A percentile compares a stretch with the other conserved stretches of the same genome.
Evolutionary conservation across 1,140 invertebrate species (phyloP).

Genomic region (Cydia pomonella): DNA sequence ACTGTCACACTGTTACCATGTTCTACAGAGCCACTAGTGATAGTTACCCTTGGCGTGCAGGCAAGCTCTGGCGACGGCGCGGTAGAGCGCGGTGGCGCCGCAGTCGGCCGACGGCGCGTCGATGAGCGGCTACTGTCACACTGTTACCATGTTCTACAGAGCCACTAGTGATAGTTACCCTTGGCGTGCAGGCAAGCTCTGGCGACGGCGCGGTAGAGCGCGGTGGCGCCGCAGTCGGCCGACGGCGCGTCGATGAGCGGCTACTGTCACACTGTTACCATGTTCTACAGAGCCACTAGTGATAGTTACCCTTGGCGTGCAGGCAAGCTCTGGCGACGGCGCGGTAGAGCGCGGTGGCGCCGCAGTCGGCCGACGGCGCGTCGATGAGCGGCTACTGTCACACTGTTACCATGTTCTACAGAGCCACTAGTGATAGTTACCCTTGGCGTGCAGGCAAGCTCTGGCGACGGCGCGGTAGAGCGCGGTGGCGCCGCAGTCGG

Average conservation of each 20-base stretch:
- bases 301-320: conserved; percentile 40
- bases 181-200: conserved; percentile 36
- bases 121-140: too few species aligned
- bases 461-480: background rate
- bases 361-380: too few species aligned
- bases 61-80: conserved; percentile 51
- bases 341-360: background rate
- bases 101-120: conserved; percentile 51
- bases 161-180: conserved; percentile 29
- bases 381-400: too few species aligned
- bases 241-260: too few species aligned
- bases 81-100: conserved; percentile 58
- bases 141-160: too few species aligned
- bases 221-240: background rate
- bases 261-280: too few species aligned
- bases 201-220: conserved; percentile 15
- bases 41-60: conserved; percentile 37
- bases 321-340: too few species aligned
- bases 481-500: background rate
- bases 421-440: too few species aligned
- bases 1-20: too few species aligned
- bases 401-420: too few species aligned
- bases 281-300: too few species aligned
- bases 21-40: too few species aligned
- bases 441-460: background rate